phyloP scores from a whole-genome alignment of 2,888 invertebrate species.

The Nipponacmea schrenckii region DNA sequence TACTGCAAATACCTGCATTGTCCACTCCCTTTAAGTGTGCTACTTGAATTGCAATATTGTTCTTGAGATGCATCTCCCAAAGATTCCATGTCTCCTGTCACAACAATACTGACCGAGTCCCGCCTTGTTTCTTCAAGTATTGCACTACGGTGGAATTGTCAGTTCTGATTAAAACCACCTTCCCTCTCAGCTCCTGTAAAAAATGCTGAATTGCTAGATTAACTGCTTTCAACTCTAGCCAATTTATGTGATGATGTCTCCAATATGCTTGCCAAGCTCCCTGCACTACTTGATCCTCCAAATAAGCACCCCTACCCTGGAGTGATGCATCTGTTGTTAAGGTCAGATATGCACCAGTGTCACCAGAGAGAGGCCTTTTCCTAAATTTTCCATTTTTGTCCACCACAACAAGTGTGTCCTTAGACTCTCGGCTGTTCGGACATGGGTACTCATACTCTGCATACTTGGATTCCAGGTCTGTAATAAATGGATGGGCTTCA shows the following conservation, averaged over 20 bases:
- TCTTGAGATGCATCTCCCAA: slow-evolving; percentile 21
- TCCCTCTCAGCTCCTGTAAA: neutral
- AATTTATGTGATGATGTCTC: slow-evolving; percentile 8
- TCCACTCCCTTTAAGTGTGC: slow-evolving; percentile 26
- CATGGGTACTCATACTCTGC: neutral
- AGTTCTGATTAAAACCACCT: slow-evolving; percentile 9
- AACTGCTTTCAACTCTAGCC: slow-evolving; percentile 16
- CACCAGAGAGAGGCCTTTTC: neutral
- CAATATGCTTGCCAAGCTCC: slow-evolving; percentile 9
- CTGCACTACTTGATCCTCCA: slow-evolving; percentile 12
- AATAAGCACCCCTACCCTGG: slow-evolving; percentile 10
- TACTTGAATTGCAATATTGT: slow-evolving; percentile 29
- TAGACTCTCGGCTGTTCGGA: neutral
- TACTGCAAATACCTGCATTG: slow-evolving; percentile 21
- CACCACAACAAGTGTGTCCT: neutral
- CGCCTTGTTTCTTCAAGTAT: slow-evolving; percentile 7
- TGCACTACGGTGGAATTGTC: slow-evolving; percentile 17
- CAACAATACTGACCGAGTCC: neutral
- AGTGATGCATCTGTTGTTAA: slow-evolving; percentile 14
- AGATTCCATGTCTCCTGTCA: slow-evolving; percentile 7
- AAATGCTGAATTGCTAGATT: slow-evolving; percentile 7
- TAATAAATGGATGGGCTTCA: slow-evolving; percentile 12
- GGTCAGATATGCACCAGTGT: neutral
- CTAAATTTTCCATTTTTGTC: neutral
- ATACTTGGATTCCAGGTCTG: neutral